Base-by-base conservation (phyloP, 1,140 invertebrate species). In the Leptopilina clavipes region DNA sequence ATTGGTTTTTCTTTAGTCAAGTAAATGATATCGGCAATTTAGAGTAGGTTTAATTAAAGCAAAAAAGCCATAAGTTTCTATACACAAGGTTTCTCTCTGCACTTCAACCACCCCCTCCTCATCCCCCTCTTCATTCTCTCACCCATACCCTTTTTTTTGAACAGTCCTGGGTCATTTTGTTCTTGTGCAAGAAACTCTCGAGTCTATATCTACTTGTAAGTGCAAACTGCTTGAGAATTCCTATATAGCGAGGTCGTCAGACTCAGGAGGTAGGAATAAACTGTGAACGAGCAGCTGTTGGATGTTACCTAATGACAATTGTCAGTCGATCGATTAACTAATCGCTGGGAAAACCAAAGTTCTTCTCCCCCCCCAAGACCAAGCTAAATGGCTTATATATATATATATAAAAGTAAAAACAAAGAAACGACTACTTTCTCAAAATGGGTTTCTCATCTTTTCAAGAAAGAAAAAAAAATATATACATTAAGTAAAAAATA, bases 251-350 rank as follows among this genome's bases (percentile, higher is more conserved):
- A n/a, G 22, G 25, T 65, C 25, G 59, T 65, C 59, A 65, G 22
- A 65, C 59, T 65, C 56, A 65, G 59, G 22, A 65, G 59, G 59
- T 31, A 31, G 22, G 59, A 65, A 65, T 65, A 65, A 65, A 65
- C 59, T 65, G 59, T 14, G 59, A 65, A 31, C 59, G 59, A 65
- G 59, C 59, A 65, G 59, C 59, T 65, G 59, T 65, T 65, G 22
- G 59, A 65, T 65, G 59, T 65, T 65, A 37, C 59, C 59, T 65
- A 65, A 65, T 65, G 59, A 65, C 59, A 65, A 65, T 65, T 65
- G 59, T 65, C 59, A 65, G 59, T 65, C 22, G 59, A 65, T 65
- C 59, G 59, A 65, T 25, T 65, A 37, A 65, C 59, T 65, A 65
- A 65, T 65, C 25, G 59, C 12, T 65, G 19, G 8, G 59, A 65